These are phyloP conservation scores for Tapera naevia DNA, from an alignment of 2,797 vertebrate species.

Conservation along the genomic window DNA sequence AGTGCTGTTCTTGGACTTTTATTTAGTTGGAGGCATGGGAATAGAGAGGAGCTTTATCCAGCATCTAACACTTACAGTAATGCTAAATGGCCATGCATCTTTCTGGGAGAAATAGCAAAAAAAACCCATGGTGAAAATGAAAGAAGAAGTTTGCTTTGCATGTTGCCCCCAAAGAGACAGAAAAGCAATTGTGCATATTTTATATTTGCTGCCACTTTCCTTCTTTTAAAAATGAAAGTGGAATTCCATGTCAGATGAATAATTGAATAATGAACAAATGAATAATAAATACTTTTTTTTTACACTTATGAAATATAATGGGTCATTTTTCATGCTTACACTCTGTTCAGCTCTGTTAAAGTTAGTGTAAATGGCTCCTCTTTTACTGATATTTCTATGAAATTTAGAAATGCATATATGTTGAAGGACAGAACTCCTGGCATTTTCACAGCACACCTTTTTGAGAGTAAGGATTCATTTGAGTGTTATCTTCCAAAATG, in stretches of 20 bases:
- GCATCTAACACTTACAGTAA: background rate
- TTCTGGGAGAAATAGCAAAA: background rate
- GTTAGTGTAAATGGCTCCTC: background rate
- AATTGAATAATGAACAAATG: conserved; percentile 36
- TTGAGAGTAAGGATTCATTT: background rate
- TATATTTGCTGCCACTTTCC: background rate
- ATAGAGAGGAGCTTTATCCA: background rate
- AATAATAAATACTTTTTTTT: conserved; percentile 13
- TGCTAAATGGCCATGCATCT: background rate
- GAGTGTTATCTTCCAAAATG: background rate
- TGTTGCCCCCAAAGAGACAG: background rate
- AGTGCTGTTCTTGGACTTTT: background rate
- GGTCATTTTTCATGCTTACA: background rate
- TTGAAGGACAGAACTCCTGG: background rate
- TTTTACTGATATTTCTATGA: background rate
- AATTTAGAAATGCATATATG: background rate
- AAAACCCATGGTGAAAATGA: background rate
- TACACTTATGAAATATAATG: background rate
- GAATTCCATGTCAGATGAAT: conserved; percentile 40
- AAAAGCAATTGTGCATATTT: background rate
- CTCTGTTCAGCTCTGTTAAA: background rate
- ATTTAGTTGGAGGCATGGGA: background rate
- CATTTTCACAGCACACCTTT: background rate
- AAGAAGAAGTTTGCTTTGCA: background rate
- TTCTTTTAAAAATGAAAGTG: conserved; percentile 13